These are phyloP conservation scores for Margaritifera margaritifera DNA, from an alignment of 2,888 invertebrate species.

Conservation along the genomic window DNA sequence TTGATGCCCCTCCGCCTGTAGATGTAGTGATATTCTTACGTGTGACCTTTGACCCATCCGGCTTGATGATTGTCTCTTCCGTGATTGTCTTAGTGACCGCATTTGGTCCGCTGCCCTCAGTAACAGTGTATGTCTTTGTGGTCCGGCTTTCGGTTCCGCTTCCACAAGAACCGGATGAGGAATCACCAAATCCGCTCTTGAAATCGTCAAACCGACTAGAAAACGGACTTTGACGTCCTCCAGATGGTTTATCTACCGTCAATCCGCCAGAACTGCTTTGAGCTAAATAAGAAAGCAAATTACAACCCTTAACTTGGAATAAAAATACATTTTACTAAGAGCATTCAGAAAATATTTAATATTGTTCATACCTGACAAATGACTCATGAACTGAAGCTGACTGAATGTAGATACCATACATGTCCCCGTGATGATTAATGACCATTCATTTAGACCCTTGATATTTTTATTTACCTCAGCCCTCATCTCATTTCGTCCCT, in stretches of 20 bases:
- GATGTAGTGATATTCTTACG: slow-evolving; percentile 54
- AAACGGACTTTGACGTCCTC: slow-evolving; percentile 21
- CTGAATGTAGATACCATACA: no score
- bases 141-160: slow-evolving; percentile 29
- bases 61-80: slow-evolving; percentile 62
- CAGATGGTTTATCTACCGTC: background rate
- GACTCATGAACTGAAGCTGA: no score
- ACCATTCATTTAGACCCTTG: no score
- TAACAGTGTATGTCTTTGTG: slow-evolving; percentile 37
- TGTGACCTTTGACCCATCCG: slow-evolving; percentile 59
- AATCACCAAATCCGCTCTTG: slow-evolving; percentile 22
- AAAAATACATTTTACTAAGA: no score
- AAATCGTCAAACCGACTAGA: slow-evolving; percentile 30
- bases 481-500: no score
- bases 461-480: no score
- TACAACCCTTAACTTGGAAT: no score
- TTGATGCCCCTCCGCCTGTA: slow-evolving; percentile 24
- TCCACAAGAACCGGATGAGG: slow-evolving; percentile 21
- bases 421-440: no score
- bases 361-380: no score
- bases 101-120: slow-evolving; percentile 31
- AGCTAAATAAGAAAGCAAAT: no score
- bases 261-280: no score
- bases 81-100: slow-evolving; percentile 50
- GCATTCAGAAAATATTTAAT: no score